Percentiles rank a stretch among this genome's conserved stretches.
phyloP scores from a whole-genome alignment of 2,113 vertebrate species.

The Cacatua alba region DNA sequence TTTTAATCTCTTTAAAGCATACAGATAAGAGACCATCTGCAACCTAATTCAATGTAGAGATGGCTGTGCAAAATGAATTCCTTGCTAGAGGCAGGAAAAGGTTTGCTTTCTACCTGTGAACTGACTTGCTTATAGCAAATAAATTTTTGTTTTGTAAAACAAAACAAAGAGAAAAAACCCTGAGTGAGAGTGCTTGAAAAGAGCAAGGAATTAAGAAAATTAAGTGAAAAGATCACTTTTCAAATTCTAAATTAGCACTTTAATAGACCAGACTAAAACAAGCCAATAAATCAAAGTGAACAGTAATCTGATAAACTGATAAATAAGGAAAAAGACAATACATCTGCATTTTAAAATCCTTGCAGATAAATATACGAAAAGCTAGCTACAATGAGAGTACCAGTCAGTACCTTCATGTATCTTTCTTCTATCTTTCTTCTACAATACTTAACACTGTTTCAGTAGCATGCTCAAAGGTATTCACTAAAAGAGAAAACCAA shows the following conservation, averaged over 20 bases:
- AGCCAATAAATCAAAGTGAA: neutral
- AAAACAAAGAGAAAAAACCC: rapidly evolving
- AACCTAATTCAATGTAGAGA: slow-evolving; percentile 30
- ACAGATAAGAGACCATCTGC: neutral
- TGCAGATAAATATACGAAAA: neutral
- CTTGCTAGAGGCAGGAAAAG: neutral
- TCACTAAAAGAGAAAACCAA: neutral
- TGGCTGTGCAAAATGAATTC: neutral
- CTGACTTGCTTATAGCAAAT: neutral
- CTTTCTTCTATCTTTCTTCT: neutral
- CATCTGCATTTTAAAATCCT: neutral
- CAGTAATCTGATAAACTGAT: neutral
- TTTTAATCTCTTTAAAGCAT: slow-evolving; percentile 19
- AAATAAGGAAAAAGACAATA: neutral
- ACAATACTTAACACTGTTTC: neutral
- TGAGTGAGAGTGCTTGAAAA: neutral
- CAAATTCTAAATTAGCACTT: neutral
- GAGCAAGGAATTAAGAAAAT: neutral
- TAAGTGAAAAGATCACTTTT: neutral
- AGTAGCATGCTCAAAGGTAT: neutral
- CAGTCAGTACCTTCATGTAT: neutral
- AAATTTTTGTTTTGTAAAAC: neutral
- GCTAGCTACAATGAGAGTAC: neutral
- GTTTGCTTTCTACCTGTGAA: neutral
- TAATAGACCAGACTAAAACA: neutral